phyloP scores from a whole-genome alignment of 2,888 invertebrate species.

The Hedya salicella region DNA sequence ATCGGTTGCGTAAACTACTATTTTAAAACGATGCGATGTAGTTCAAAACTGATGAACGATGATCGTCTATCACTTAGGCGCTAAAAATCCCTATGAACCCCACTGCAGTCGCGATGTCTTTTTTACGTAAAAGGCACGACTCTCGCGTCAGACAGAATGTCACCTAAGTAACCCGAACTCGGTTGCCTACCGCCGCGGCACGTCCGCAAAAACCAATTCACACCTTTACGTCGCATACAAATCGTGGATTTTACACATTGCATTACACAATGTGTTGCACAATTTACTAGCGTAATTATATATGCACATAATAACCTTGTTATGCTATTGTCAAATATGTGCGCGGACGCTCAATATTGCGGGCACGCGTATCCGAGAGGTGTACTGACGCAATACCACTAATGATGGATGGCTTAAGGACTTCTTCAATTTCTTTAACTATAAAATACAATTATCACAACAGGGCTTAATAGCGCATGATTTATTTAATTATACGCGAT shows the following conservation, averaged over 20 bases:
- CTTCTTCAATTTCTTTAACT: no score
- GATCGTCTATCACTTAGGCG: no score
- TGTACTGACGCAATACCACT: conserved; percentile 2
- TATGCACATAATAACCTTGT: conserved; percentile 58
- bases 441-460: no score
- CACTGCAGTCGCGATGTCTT: no score
- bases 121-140: neutral
- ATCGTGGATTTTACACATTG: conserved; percentile 44
- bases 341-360: conserved; percentile 16
- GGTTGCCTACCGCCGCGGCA: neutral
- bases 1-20: no score
- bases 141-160: neutral
- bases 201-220: conserved; percentile 33
- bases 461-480: no score
- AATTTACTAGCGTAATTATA: conserved; percentile 52
- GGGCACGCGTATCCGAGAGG: conserved; percentile 17
- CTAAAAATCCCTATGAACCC: no score
- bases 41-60: no score
- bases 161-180: conserved; percentile 1
- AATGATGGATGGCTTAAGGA: no score
- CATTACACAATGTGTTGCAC: conserved; percentile 50
- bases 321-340: conserved; percentile 51
- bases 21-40: no score
- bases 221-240: conserved; percentile 29
- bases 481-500: no score